These are phyloP conservation scores for Iphiclides podalirius DNA, from an alignment of 2,888 invertebrate species.

Conservation along the genomic window DNA sequence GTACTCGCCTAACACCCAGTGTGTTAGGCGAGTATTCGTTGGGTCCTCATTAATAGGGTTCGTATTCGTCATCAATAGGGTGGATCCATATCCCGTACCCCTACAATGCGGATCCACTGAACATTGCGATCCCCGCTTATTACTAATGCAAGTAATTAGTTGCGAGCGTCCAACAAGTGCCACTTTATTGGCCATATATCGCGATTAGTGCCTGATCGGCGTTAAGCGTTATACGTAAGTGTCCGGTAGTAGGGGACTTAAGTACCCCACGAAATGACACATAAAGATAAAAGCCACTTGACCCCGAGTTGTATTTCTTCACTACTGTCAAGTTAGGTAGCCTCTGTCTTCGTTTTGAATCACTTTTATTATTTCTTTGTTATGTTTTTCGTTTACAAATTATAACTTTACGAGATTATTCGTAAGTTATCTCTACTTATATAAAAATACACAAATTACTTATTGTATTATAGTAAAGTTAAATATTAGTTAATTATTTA, in stretches of 20 bases:
- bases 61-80: too few species aligned
- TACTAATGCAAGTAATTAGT: slow-evolving; percentile 74
- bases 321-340: slow-evolving; percentile 57
- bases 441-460: too few species aligned
- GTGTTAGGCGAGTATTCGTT: too few species aligned
- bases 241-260: slow-evolving; percentile 43
- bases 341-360: slow-evolving; percentile 26
- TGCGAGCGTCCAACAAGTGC: slow-evolving; percentile 56
- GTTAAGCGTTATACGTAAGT: slow-evolving; percentile 53
- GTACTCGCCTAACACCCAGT: too few species aligned
- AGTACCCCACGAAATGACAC: slow-evolving; percentile 34
- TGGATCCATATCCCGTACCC: slow-evolving; percentile 26
- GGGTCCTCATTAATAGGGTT: too few species aligned
- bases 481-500: too few species aligned
- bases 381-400: neutral
- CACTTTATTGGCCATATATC: slow-evolving; percentile 64
- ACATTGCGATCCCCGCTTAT: slow-evolving; percentile 48
- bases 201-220: slow-evolving; percentile 63
- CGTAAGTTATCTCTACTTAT: too few species aligned
- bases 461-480: too few species aligned
- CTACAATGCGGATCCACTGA: slow-evolving; percentile 31
- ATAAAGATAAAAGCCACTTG: slow-evolving; percentile 49
- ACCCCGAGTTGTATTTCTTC: slow-evolving; percentile 55
- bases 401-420: too few species aligned
- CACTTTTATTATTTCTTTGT: neutral